phyloP scores from a whole-genome alignment of 2,113 vertebrate genomes.

The Zosterops japonicus region DNA sequence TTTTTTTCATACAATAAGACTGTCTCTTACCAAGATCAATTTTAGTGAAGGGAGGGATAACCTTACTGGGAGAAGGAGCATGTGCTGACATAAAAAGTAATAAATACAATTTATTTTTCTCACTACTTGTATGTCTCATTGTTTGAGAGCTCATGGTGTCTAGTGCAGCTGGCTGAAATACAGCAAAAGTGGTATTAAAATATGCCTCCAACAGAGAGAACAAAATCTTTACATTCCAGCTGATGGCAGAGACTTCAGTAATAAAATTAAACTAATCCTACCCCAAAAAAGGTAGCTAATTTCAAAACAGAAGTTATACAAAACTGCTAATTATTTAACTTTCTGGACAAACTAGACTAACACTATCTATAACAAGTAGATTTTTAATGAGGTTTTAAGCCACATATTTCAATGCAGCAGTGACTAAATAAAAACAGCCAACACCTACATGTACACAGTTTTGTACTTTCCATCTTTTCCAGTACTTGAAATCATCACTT shows the following conservation, averaged over 20 bases:
- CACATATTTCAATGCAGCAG: neutral
- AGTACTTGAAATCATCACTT: constrained; percentile 85
- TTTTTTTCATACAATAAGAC: neutral
- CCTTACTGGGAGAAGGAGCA: neutral
- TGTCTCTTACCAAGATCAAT: neutral
- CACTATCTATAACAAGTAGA: neutral
- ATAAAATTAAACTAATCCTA: neutral
- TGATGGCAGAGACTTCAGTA: neutral
- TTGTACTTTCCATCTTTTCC: constrained; percentile 92
- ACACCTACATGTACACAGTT: constrained; percentile 82
- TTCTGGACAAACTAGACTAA: neutral
- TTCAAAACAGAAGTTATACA: neutral
- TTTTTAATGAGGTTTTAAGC: neutral
- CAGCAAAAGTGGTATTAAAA: neutral
- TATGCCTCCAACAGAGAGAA: neutral
- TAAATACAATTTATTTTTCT: neutral
- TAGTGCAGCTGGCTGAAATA: neutral
- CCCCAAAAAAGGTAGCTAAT: neutral
- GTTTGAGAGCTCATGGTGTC: neutral
- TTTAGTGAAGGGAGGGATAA: neutral
- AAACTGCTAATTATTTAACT: neutral
- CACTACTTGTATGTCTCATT: neutral
- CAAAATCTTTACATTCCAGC: neutral
- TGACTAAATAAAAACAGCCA: neutral
- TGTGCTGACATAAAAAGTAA: neutral